These are phyloP conservation scores for Bothrops jararaca DNA, from an alignment of 2,113 vertebrate genomes.

Conservation along the genomic window DNA sequence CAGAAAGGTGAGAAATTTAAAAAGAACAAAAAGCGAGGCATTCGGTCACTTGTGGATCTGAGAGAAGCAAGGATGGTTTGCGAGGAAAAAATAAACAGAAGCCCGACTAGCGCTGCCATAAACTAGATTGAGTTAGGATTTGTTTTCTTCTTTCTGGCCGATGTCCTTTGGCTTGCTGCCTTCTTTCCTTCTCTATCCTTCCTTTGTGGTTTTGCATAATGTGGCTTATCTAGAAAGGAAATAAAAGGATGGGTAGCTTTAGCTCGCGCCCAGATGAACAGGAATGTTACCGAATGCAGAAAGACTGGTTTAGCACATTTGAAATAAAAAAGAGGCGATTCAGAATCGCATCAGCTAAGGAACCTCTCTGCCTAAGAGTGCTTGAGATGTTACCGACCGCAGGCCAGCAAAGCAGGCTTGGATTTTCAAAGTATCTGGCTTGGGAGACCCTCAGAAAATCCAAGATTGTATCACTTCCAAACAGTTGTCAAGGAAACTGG, in stretches of 20 bases:
- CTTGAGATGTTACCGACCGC: neutral
- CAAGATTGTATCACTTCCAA: neutral
- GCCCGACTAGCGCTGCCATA: neutral
- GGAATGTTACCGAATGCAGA: neutral
- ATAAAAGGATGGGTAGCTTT: neutral
- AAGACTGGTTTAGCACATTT: neutral
- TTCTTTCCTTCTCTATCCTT: neutral
- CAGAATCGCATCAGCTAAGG: neutral
- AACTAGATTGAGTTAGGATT: neutral
- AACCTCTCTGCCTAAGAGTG: neutral
- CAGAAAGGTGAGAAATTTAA: neutral
- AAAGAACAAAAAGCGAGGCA: neutral
- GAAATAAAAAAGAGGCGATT: neutral
- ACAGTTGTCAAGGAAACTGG: neutral
- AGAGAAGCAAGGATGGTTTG: neutral
- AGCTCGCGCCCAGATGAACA: neutral
- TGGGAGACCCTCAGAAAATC: neutral
- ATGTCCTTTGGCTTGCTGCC: neutral
- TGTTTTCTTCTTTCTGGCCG: neutral
- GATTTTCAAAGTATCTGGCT: neutral
- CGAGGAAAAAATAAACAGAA: neutral
- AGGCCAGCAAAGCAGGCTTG: neutral
- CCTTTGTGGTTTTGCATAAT: neutral
- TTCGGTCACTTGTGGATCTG: neutral
- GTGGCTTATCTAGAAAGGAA: neutral